Percentiles rank a stretch among this genome's conserved stretches.
These are phyloP conservation scores for Cybosia mesomella DNA, from an alignment of 2,888 invertebrate species.

Conservation along the genomic window DNA sequence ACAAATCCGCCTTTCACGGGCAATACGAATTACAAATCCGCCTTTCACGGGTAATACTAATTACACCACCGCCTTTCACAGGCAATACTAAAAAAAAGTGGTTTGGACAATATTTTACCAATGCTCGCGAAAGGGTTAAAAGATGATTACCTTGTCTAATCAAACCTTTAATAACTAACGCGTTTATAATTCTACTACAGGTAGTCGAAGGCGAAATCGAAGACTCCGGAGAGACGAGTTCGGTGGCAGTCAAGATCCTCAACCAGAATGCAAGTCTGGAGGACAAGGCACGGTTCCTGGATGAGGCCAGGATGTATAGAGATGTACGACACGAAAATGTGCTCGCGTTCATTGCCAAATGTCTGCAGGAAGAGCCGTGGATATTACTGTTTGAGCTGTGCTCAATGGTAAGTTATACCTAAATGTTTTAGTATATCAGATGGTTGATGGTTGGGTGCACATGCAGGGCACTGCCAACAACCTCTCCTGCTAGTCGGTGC, in stretches of 20 bases:
- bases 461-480: too few relatives aligned
- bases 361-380: slow-evolving; percentile 93
- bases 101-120: too few relatives aligned
- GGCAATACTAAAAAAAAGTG: too few relatives aligned
- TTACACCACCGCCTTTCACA: too few relatives aligned
- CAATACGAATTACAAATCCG: too few relatives aligned
- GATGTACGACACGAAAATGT: slow-evolving; percentile 91
- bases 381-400: slow-evolving; percentile 92
- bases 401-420: slow-evolving; percentile 81
- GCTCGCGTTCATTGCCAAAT: slow-evolving; percentile 90
- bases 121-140: too few relatives aligned
- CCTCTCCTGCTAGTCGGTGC: too few relatives aligned
- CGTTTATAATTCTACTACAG: slow-evolving; percentile 66
- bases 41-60: too few relatives aligned
- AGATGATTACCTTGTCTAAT: too few relatives aligned
- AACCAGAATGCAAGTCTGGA: slow-evolving; percentile 92
- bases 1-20: too few relatives aligned
- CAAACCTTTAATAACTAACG: too few relatives aligned
- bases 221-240: slow-evolving; percentile 64
- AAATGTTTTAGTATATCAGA: neutral
- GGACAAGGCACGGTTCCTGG: slow-evolving; percentile 92
- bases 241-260: slow-evolving; percentile 93
- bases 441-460: neutral
- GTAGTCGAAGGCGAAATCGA: slow-evolving; percentile 93
- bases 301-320: slow-evolving; percentile 91